Evolutionary conservation across 2,797 vertebrate species (phyloP).

Genomic region (Pitangus sulphuratus): DNA sequence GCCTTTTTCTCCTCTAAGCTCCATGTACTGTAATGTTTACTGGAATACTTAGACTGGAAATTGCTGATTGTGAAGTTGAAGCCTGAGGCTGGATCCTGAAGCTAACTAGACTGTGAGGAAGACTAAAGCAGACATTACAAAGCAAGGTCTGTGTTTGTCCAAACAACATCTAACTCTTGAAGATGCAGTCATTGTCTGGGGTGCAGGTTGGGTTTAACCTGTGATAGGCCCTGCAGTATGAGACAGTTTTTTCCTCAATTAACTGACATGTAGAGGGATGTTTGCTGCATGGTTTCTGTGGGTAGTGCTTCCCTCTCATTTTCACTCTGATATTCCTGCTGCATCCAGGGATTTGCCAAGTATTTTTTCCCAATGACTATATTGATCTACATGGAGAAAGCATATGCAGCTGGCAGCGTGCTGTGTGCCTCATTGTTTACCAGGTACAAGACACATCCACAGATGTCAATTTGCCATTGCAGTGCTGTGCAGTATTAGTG

Average conservation of each 20-base stretch:
- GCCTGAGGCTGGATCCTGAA: not conserved
- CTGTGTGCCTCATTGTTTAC: constrained; percentile 22
- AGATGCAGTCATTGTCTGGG: not conserved
- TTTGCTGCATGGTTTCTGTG: not conserved
- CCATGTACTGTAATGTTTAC: not conserved
- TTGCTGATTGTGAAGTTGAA: not conserved
- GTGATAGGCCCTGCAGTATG: not conserved
- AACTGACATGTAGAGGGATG: not conserved
- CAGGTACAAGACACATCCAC: not conserved
- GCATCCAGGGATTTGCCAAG: not conserved
- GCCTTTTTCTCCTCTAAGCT: not conserved
- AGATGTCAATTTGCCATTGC: not conserved
- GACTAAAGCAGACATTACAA: not conserved
- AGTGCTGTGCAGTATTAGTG: not conserved
- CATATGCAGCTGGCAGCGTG: not conserved
- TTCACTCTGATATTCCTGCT: not conserved
- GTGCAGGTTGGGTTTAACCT: not conserved
- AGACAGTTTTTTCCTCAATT: not conserved
- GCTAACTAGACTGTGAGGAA: not conserved
- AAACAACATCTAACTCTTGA: not conserved
- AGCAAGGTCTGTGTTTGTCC: not conserved
- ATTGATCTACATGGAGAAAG: constrained; percentile 37
- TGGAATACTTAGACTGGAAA: not conserved
- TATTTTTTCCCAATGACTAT: constrained; percentile 24
- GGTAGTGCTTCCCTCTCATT: not conserved